These are phyloP conservation scores for Conus ventricosus DNA, from an alignment of 1,140 invertebrate species.

Conservation along the genomic window DNA sequence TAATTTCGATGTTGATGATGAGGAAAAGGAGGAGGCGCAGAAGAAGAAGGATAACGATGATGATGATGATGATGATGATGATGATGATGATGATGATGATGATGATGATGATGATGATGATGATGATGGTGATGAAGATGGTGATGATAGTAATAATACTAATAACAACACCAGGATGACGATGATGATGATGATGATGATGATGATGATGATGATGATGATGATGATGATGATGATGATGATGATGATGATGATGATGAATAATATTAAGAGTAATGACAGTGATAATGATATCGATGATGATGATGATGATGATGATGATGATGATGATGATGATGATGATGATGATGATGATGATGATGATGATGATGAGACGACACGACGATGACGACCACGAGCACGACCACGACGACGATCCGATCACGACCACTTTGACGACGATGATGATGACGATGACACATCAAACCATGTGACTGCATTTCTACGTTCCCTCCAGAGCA, in stretches of 20 bases:
- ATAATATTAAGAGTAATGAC: no score
- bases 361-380: not conserved
- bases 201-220: constrained; percentile 11
- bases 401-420: not conserved
- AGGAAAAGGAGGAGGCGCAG: no score
- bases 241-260: not conserved
- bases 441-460: no score
- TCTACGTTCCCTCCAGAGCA: no score
- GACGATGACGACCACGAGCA: not conserved
- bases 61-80: constrained; percentile 5
- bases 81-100: not conserved
- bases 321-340: constrained; percentile 3
- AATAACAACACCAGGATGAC: no score
- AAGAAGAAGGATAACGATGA: not conserved
- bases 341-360: not conserved
- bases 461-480: no score
- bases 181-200: not conserved
- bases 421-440: not conserved
- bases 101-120: not conserved
- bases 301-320: constrained; percentile 7
- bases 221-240: constrained; percentile 15
- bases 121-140: not conserved
- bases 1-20: no score
- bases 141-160: not conserved
- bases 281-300: not conserved